These are phyloP conservation scores for Scophthalmus maximus DNA, from an alignment of 2,113 vertebrate genomes.

Conservation along the genomic window DNA sequence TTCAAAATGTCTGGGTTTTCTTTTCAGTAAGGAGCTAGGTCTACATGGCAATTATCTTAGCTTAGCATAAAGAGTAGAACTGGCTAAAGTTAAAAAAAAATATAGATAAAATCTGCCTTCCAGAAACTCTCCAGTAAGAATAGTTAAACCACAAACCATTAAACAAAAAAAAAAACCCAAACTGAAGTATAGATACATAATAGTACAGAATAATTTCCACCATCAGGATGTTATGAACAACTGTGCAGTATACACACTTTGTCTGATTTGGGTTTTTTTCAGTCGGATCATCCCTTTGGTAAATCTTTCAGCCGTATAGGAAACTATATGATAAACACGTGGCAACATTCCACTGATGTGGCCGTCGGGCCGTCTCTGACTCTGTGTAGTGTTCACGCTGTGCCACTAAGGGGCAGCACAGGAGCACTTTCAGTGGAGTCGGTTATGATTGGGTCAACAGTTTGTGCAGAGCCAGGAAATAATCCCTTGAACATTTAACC, in stretches of 20 bases:
- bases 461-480: conserved; percentile 45
- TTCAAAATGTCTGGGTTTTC: no score
- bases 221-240: neutral
- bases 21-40: no score
- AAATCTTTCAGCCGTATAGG: conserved; percentile 5
- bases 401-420: conserved; percentile 64
- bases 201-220: neutral
- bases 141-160: no score
- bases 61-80: neutral
- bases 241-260: neutral
- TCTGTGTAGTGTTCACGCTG: conserved; percentile 31
- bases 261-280: conserved; percentile 9
- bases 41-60: neutral
- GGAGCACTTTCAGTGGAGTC: conserved; percentile 9
- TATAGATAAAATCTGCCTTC: no score
- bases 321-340: conserved; percentile 13
- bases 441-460: conserved; percentile 34
- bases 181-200: no score
- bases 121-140: no score
- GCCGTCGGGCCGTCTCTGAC: neutral
- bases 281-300: neutral
- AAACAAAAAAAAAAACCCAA: no score
- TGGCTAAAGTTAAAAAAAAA: no score
- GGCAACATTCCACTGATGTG: neutral
- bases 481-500: conserved; percentile 61